Evolutionary conservation across 2,888 invertebrate species (phyloP).

Genomic region (Ophion costatus): DNA sequence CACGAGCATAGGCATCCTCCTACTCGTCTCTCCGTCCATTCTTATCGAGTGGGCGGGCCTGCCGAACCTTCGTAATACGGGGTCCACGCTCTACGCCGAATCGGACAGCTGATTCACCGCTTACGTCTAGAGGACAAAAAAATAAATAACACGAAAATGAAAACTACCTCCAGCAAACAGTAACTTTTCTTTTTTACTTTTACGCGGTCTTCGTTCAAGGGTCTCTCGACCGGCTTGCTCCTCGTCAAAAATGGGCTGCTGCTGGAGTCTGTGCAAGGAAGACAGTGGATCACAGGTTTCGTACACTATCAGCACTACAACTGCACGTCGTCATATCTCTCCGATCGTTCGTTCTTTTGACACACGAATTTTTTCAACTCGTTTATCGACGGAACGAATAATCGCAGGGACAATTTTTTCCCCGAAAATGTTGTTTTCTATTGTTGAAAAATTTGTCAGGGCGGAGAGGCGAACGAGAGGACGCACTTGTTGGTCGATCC

Average conservation of each 20-base stretch:
- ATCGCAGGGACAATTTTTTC: background rate
- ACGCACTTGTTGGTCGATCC: slow-evolving; percentile 92
- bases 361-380: background rate
- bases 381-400: background rate
- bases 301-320: slow-evolving; percentile 41
- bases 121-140: slow-evolving; percentile 22
- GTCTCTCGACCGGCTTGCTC: background rate
- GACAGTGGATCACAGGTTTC: slow-evolving; percentile 88
- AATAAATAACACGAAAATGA: slow-evolving; percentile 63
- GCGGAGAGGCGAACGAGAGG: slow-evolving; percentile 89
- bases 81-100: too few relatives aligned
- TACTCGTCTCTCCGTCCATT: too few relatives aligned
- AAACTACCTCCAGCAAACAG: slow-evolving; percentile 56
- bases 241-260: slow-evolving; percentile 80
- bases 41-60: too few relatives aligned
- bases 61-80: too few relatives aligned
- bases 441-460: slow-evolving; percentile 77
- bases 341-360: background rate
- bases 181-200: slow-evolving; percentile 40
- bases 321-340: background rate
- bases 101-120: slow-evolving; percentile 1
- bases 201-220: background rate
- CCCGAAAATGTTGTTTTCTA: background rate
- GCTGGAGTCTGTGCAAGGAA: slow-evolving; percentile 90
- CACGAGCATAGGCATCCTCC: too few relatives aligned